A percentile compares a stretch with the other conserved stretches of the same genome.
Conservation (phyloP, 1,140 invertebrate genomes). For the Manduca sexta region DNA sequence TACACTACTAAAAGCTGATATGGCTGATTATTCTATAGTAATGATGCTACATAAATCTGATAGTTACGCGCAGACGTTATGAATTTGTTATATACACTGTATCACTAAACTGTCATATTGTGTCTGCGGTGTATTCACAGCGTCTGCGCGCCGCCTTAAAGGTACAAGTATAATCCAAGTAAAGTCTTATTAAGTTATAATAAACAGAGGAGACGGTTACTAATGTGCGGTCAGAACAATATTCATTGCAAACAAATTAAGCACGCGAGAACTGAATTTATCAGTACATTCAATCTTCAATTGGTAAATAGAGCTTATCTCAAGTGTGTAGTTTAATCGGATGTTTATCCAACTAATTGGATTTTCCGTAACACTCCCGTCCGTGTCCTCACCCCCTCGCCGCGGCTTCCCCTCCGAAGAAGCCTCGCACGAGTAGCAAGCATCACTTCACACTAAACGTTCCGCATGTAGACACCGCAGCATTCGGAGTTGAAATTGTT, state of each 20-base stretch:
- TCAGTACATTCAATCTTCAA: constrained; percentile 21
- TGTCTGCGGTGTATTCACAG: too few relatives aligned
- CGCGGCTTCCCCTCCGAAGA: constrained; percentile 7
- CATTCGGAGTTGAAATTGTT: constrained; percentile 25
- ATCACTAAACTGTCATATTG: too few relatives aligned
- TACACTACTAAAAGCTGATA: too few relatives aligned
- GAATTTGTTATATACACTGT: too few relatives aligned
- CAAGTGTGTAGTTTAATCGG: constrained; percentile 38
- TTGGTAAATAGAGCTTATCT: constrained; percentile 38
- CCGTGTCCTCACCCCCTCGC: constrained; percentile 2
- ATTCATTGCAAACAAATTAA: constrained; percentile 20
- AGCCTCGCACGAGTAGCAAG: constrained; percentile 25
- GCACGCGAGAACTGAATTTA: constrained; percentile 16
- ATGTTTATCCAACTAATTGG: constrained; percentile 53
- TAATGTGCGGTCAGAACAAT: constrained; percentile 17
- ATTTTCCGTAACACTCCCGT: constrained; percentile 35
- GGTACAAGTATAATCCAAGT: too few relatives aligned
- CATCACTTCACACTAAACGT: constrained; percentile 24
- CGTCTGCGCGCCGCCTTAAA: too few relatives aligned
- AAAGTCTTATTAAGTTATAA: too few relatives aligned
- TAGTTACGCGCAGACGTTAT: too few relatives aligned
- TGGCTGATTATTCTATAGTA: too few relatives aligned
- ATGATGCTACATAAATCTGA: too few relatives aligned
- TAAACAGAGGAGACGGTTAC: constrained; percentile 2
- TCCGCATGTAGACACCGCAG: constrained; percentile 7